phyloP scores from a whole-genome alignment of 2,797 vertebrate genomes.

The Rousettus madagascariensis region DNA sequence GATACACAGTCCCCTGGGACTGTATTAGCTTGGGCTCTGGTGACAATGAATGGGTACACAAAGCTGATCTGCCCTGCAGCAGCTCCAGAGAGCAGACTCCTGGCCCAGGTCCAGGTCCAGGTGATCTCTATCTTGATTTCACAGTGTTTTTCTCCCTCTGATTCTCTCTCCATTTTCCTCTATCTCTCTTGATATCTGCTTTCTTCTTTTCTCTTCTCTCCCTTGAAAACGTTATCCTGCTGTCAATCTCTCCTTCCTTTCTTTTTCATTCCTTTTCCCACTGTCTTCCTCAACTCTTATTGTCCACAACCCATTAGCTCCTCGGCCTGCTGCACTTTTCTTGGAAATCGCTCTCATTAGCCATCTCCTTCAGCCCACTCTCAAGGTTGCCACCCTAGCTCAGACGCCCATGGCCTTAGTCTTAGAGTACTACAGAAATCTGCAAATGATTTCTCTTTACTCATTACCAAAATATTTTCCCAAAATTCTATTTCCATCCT shows the following conservation, averaged over 20 bases:
- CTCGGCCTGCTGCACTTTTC: background rate
- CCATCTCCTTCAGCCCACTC: background rate
- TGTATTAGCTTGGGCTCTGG: background rate
- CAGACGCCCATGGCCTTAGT: background rate
- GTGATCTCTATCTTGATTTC: background rate
- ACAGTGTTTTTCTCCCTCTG: background rate
- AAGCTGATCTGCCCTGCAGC: constrained; percentile 22
- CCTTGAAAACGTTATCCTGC: background rate
- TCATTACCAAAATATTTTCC: background rate
- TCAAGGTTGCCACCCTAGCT: background rate
- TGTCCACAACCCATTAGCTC: background rate
- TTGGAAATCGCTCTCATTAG: background rate
- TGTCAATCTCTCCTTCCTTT: background rate
- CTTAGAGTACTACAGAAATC: background rate
- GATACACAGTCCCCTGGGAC: background rate
- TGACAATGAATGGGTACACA: background rate
- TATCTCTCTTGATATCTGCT: background rate
- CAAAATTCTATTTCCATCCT: background rate
- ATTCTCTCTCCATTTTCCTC: background rate
- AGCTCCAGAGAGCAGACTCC: background rate
- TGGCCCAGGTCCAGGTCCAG: background rate
- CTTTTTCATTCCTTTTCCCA: background rate
- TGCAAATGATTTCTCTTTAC: background rate
- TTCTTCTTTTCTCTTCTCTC: background rate
- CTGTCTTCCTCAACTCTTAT: background rate